Percentiles rank a stretch among this genome's conserved stretches.
Conservation (phyloP, 2,797 vertebrate genomes). For the Alca torda region DNA sequence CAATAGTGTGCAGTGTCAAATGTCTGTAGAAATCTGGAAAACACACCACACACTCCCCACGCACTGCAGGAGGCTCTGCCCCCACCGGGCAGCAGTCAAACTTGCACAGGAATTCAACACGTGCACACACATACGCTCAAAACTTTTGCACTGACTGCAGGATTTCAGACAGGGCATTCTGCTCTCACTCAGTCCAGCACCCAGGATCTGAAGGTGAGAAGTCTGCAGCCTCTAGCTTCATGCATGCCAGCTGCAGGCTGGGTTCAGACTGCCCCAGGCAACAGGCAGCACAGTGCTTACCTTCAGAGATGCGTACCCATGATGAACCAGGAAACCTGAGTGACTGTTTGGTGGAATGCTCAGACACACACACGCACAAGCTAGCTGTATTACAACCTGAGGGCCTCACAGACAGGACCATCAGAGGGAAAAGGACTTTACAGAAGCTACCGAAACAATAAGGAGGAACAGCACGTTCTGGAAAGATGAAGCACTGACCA, state of each 20-base stretch:
- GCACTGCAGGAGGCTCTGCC: neutral
- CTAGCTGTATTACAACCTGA: neutral
- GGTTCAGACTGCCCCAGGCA: neutral
- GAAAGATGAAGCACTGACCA: neutral
- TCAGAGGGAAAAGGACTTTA: neutral
- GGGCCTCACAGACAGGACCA: neutral
- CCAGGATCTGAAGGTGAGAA: neutral
- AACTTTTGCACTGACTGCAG: constrained; percentile 24
- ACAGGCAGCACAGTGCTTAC: neutral
- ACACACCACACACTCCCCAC: neutral
- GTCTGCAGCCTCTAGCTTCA: neutral
- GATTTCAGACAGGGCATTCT: neutral
- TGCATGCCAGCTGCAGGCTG: neutral
- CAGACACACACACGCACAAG: neutral
- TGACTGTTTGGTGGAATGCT: neutral
- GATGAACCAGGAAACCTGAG: neutral
- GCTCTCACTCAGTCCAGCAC: neutral
- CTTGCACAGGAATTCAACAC: neutral
- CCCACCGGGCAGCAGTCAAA: neutral
- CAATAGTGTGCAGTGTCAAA: neutral
- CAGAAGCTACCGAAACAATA: neutral
- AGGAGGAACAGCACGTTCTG: neutral
- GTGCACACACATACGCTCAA: neutral
- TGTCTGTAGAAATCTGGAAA: neutral
- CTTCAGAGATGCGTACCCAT: neutral